A percentile compares a stretch with the other conserved stretches of the same genome.
phyloP scores from a whole-genome alignment of 1,140 invertebrate genomes.

The Campoletis sonorensis region DNA sequence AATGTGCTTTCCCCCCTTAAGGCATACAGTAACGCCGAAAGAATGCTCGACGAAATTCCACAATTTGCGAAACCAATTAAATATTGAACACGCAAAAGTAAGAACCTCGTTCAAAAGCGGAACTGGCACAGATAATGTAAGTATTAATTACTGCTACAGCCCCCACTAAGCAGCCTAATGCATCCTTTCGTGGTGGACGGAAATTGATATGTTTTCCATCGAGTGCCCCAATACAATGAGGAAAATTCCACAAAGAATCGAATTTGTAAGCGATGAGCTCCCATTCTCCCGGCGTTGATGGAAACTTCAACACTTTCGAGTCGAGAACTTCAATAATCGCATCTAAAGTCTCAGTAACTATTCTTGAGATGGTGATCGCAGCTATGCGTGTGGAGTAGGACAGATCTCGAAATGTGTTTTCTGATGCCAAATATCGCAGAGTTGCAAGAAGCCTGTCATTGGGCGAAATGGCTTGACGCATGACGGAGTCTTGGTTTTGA shows the following conservation, averaged over 20 bases:
- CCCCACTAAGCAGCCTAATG: too few relatives aligned
- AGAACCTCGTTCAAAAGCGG: slow-evolving; percentile 29
- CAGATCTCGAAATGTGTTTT: slow-evolving; percentile 66
- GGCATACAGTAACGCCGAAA: neutral
- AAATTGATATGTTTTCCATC: slow-evolving; percentile 20
- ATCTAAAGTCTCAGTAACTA: slow-evolving; percentile 59
- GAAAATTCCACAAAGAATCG: slow-evolving; percentile 18
- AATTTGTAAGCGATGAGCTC: slow-evolving; percentile 21
- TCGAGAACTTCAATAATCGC: slow-evolving; percentile 58
- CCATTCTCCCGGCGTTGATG: slow-evolving; percentile 46
- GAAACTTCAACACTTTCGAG: slow-evolving; percentile 42
- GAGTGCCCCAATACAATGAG: slow-evolving; percentile 14
- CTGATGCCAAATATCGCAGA: slow-evolving; percentile 64
- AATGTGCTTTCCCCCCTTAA: too few relatives aligned
- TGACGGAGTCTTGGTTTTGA: neutral
- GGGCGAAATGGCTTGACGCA: slow-evolving; percentile 57
- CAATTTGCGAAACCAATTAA: slow-evolving; percentile 29
- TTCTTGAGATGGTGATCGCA: slow-evolving; percentile 55
- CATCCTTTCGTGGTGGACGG: slow-evolving; percentile 23
- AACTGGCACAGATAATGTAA: slow-evolving; percentile 34
- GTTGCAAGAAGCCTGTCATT: slow-evolving; percentile 67
- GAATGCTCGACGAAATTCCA: slow-evolving; percentile 31
- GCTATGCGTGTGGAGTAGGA: slow-evolving; percentile 62
- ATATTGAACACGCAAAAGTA: slow-evolving; percentile 22
- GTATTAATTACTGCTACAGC: too few relatives aligned